These are phyloP conservation scores for Auanema sp. DNA, from an alignment of 2,888 invertebrate species.

Conservation along the genomic window DNA sequence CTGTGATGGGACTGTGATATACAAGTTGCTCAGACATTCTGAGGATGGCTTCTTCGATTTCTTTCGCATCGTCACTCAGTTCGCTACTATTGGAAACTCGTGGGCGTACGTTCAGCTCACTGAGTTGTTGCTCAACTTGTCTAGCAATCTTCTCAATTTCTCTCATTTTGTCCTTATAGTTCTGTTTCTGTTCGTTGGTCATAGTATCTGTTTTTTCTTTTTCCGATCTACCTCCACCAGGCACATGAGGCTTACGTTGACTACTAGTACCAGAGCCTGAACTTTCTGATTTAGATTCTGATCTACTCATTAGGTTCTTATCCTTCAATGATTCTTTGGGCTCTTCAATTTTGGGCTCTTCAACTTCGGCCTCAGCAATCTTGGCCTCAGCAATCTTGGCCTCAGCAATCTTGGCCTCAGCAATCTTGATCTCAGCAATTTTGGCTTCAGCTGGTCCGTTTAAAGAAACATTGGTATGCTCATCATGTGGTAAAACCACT, in stretches of 20 bases:
- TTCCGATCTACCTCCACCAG: slow-evolving; percentile 20
- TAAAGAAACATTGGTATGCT: slow-evolving; percentile 3
- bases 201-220: slow-evolving; percentile 9
- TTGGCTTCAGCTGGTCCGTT: neutral
- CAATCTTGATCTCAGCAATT: neutral
- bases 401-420: neutral
- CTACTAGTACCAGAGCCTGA: neutral
- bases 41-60: slow-evolving; percentile 54
- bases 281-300: neutral
- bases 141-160: slow-evolving; percentile 32
- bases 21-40: slow-evolving; percentile 49
- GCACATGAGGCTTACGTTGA: too few species aligned
- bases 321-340: too few species aligned
- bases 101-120: slow-evolving; percentile 8
- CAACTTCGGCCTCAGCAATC: too few species aligned
- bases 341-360: too few species aligned
- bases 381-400: neutral
- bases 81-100: neutral
- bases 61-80: slow-evolving; percentile 26
- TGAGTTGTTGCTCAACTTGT: slow-evolving; percentile 30
- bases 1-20: slow-evolving; percentile 37
- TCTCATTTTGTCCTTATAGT: slow-evolving; percentile 19
- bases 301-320: too few species aligned
- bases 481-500: neutral
- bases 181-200: neutral